These are phyloP conservation scores for Copidosoma aretas DNA, from an alignment of 2,888 invertebrate species.

Conservation along the genomic window DNA sequence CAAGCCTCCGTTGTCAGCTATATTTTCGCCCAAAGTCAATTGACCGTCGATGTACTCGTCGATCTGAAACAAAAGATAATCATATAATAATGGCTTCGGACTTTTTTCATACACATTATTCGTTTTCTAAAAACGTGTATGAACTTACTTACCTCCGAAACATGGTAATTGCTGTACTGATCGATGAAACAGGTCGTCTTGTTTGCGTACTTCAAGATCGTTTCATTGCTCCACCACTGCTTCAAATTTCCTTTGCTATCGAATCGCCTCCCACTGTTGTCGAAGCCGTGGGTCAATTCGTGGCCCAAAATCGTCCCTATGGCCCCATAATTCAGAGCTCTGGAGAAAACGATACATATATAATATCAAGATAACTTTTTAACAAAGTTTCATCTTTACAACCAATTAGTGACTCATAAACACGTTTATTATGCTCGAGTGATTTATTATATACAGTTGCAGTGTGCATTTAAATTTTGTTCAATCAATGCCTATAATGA, in stretches of 20 bases:
- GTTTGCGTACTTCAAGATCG: slow-evolving; percentile 77
- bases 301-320: slow-evolving; percentile 82
- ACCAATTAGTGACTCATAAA: neutral
- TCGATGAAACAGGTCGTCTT: slow-evolving; percentile 84
- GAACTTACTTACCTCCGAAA: slow-evolving; percentile 67
- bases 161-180: slow-evolving; percentile 77
- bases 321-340: slow-evolving; percentile 83
- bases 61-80: slow-evolving; percentile 45
- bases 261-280: slow-evolving; percentile 77
- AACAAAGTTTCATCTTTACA: neutral
- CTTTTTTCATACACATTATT: no score
- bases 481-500: neutral
- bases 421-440: neutral
- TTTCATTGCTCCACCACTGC: slow-evolving; percentile 89
- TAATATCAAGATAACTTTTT: neutral
- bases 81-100: no score
- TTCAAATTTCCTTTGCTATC: slow-evolving; percentile 84
- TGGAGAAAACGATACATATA: no score
- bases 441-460: neutral
- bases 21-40: slow-evolving; percentile 80
- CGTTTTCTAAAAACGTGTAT: neutral
- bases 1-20: slow-evolving; percentile 84
- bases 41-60: slow-evolving; percentile 73
- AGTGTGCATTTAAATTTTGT: neutral
- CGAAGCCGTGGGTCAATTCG: slow-evolving; percentile 71